These are phyloP conservation scores for Okapia johnstoni DNA, from an alignment of 2,113 vertebrate species.

Conservation along the genomic window DNA sequence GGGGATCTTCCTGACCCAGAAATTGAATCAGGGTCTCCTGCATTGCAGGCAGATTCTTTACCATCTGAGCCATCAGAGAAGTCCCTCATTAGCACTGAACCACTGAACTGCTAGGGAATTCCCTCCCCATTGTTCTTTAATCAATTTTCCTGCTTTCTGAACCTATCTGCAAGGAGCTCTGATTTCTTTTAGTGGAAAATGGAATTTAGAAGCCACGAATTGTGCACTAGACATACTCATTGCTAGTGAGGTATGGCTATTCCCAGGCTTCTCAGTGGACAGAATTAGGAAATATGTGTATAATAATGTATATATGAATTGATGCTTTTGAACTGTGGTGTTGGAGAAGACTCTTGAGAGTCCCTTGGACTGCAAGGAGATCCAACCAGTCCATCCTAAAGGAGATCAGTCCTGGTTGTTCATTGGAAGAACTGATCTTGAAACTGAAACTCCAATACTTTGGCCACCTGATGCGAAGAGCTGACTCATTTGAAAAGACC, in stretches of 20 bases:
- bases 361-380: neutral
- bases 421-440: neutral
- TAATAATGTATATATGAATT: neutral
- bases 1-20: neutral
- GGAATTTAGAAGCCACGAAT: neutral
- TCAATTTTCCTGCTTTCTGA: neutral
- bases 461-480: rapidly evolving
- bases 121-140: neutral
- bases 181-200: neutral
- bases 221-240: neutral
- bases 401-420: neutral
- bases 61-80: neutral
- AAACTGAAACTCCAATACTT: neutral
- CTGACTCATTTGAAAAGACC: neutral
- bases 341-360: neutral
- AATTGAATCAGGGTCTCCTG: neutral
- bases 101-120: neutral
- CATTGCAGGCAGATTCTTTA: neutral
- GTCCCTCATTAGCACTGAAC: neutral
- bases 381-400: neutral
- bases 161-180: neutral
- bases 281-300: neutral
- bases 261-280: neutral
- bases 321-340: neutral
- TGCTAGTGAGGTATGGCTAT: neutral